Evolutionary conservation across 2,113 vertebrate genomes (phyloP).

Genomic region (Sinocyclocheilus maitianheensis): DNA sequence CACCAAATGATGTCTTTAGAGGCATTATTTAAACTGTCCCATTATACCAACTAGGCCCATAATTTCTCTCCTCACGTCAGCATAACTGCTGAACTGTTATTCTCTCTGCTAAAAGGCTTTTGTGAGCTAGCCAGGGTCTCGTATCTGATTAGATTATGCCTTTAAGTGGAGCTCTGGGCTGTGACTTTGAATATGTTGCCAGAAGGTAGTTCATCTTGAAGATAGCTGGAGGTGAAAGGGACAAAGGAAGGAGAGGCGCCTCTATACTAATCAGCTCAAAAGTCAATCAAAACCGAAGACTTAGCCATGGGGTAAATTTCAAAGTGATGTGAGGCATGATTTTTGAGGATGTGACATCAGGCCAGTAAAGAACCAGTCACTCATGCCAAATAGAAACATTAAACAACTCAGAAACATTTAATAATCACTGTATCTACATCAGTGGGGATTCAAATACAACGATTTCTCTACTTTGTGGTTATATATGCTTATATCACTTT

Average conservation of each 20-base stretch:
- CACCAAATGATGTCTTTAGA: slow-evolving; percentile 25
- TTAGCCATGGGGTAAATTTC: neutral
- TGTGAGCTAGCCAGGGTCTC: slow-evolving; percentile 4
- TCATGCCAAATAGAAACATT: neutral
- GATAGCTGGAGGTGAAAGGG: slow-evolving; percentile 32
- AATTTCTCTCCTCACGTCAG: neutral
- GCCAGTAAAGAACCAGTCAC: neutral
- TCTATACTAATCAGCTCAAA: slow-evolving; percentile 52
- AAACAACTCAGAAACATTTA: neutral
- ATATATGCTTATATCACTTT: neutral
- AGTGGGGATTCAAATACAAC: neutral
- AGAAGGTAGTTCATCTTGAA: slow-evolving; percentile 44
- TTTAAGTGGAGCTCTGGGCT: slow-evolving; percentile 34
- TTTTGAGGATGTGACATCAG: neutral
- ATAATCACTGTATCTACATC: neutral
- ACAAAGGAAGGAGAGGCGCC: slow-evolving; percentile 28
- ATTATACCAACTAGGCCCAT: neutral
- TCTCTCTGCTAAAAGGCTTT: slow-evolving; percentile 28
- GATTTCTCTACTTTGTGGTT: neutral
- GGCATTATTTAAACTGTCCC: slow-evolving; percentile 31
- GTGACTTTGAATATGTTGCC: slow-evolving; percentile 53
- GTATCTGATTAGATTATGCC: slow-evolving; percentile 50
- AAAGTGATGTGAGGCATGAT: slow-evolving; percentile 5
- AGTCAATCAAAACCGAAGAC: slow-evolving; percentile 29
- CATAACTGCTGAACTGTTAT: slow-evolving; percentile 34